Evolutionary conservation across 2,113 vertebrate genomes (phyloP), one percentile per base, ranked within the genome.

Genomic region (Halichoeres trimaculatus): DNA sequence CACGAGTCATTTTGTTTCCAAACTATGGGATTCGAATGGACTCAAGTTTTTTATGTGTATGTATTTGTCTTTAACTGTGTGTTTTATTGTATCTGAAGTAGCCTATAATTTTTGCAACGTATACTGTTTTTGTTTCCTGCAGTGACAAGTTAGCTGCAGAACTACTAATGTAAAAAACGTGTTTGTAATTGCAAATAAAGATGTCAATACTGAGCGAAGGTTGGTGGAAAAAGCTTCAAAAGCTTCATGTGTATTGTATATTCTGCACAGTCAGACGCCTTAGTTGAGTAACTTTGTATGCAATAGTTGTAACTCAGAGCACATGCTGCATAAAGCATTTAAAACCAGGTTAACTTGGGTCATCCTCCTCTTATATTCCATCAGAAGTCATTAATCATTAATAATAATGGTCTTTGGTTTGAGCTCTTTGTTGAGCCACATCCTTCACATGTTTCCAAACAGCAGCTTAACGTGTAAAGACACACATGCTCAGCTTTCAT

Each of bases 281-380:
- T 8, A 22, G 10, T 4, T 40, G 38, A 12, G 38, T 40, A 40
- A 11, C 10, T 40, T 40, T 40, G 30, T 10, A 57, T 17, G 22
- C 35, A 36, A 51, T 16, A 62, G 45, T 52, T 8, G 64, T 53
- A 65, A 66, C 30, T 67, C 61, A 66, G 20, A 7, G 65, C n/a
- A 11, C 24, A 20, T 1, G 1, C 45, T 19, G 52, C 19, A 35
- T 23, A 35, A 43, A 38, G 26, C 20, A 30, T 41, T 36, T 22
- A 30, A 9, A 50, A 66, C 19, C 5, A 64, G 51, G 16, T 65
- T 14, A 60, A 26, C 30, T 1, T 1, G 4, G n/a, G 30, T 30
- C 6, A 6, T 30, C 30, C 30, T 30, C 30, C 30, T 30, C 30
- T 30, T 30, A 30, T 30, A 4, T 30, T 30, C 30, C 30, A 30